These are phyloP conservation scores for Triplophysa siluroides DNA, from an alignment of 2,113 vertebrate species.

Conservation along the genomic window DNA sequence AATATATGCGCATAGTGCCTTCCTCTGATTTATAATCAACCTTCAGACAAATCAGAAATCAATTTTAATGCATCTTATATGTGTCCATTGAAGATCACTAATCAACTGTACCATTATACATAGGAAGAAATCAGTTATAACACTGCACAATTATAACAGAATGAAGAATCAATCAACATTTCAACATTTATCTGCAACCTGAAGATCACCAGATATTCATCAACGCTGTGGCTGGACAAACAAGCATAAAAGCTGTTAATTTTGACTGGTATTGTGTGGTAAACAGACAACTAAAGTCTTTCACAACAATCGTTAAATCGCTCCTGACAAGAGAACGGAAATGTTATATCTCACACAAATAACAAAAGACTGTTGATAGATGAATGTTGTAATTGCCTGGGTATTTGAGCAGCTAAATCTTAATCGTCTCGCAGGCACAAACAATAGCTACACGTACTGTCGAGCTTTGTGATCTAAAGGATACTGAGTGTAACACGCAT, in stretches of 20 bases:
- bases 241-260: neutral
- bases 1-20: neutral
- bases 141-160: neutral
- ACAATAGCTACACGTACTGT: neutral
- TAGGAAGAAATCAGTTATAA: neutral
- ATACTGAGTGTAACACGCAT: neutral
- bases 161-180: neutral
- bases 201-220: neutral
- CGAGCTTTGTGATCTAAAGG: no score
- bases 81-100: neutral
- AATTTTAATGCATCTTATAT: neutral
- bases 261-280: neutral
- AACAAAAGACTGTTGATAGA: slow-evolving; percentile 27
- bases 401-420: slow-evolving; percentile 2
- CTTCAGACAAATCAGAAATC: neutral
- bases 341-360: slow-evolving; percentile 15
- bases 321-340: slow-evolving; percentile 26
- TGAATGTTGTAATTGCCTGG: slow-evolving; percentile 20
- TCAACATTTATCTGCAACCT: neutral
- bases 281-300: slow-evolving; percentile 3
- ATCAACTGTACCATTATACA: neutral
- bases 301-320: slow-evolving; percentile 28
- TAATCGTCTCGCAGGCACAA: neutral
- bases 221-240: neutral
- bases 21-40: neutral